Conservation (phyloP, 2,113 vertebrate species). For the Microtus richardsoni region DNA sequence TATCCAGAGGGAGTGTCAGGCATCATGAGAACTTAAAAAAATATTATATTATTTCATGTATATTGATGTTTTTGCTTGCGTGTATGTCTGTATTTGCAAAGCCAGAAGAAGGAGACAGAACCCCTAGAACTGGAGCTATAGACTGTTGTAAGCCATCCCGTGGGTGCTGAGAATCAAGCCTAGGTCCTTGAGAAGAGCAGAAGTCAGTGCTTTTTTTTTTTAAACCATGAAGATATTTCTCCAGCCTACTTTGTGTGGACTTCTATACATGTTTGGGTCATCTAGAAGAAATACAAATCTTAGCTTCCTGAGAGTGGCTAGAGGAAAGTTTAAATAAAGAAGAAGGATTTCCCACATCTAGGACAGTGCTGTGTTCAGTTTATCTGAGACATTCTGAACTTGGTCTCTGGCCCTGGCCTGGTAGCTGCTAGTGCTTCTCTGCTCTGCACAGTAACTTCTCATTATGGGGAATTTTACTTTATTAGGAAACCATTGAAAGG, state of each 20-base stretch:
- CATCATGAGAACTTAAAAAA: background rate
- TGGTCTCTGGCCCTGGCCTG: background rate
- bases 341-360: background rate
- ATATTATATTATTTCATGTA: too few relatives aligned
- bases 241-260: background rate
- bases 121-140: background rate
- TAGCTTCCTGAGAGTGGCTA: background rate
- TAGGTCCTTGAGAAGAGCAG: background rate
- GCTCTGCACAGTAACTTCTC: background rate
- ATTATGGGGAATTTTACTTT: background rate
- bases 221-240: background rate
- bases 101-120: background rate
- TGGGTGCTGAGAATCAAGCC: background rate
- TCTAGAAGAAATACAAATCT: background rate
- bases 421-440: background rate
- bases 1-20: accelerated
- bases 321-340: background rate
- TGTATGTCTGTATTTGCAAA: background rate
- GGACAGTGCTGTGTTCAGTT: background rate
- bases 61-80: background rate
- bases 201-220: background rate
- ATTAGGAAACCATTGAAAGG: background rate
- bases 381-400: background rate
- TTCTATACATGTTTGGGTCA: background rate
- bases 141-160: background rate